phyloP scores from a whole-genome alignment of 2,888 invertebrate species.

The Xestia sexstrigata region DNA sequence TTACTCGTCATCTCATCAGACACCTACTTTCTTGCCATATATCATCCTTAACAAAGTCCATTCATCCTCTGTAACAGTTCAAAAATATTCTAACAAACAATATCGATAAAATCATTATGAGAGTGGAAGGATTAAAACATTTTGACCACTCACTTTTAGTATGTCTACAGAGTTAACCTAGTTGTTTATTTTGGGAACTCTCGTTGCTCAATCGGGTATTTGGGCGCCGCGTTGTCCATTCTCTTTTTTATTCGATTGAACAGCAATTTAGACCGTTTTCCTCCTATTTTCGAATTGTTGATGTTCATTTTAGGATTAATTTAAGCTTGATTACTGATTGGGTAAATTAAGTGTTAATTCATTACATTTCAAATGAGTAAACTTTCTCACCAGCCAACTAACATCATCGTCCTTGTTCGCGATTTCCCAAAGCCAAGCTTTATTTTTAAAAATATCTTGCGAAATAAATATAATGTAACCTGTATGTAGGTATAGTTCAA shows the following conservation, averaged over 20 bases:
- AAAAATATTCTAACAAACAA: conserved; percentile 2
- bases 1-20: too few relatives aligned
- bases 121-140: conserved; percentile 8
- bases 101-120: background rate
- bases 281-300: too few relatives aligned
- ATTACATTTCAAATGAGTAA: background rate
- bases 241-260: conserved; percentile 9
- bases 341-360: background rate
- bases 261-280: background rate
- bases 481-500: background rate
- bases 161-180: conserved; percentile 3
- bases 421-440: background rate
- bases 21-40: too few relatives aligned
- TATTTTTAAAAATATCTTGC: background rate
- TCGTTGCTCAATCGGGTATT: background rate
- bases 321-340: background rate
- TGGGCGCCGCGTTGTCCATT: background rate
- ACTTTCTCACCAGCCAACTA: background rate
- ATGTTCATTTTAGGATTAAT: background rate
- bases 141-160: background rate
- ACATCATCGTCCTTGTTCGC: background rate
- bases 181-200: conserved; percentile 16
- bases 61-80: background rate
- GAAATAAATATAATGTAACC: background rate
- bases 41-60: too few relatives aligned